Percentiles rank a stretch among this genome's conserved stretches.
phyloP scores from a whole-genome alignment of 2,797 vertebrate genomes.

The Alfaro cultratus region DNA sequence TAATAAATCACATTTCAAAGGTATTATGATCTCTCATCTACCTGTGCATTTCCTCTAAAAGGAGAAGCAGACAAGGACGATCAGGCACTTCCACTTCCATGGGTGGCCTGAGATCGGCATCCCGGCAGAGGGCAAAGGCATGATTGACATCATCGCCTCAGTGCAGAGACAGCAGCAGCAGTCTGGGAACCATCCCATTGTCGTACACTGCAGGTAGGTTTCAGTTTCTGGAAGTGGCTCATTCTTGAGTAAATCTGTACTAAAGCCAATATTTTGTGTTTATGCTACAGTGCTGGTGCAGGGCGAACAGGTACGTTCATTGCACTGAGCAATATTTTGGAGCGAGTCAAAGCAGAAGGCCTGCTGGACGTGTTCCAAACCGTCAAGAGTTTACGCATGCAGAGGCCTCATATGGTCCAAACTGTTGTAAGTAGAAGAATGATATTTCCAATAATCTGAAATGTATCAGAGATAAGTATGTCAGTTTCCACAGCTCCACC shows the following conservation, averaged over 20 bases:
- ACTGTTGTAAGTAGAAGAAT: slow-evolving; percentile 84
- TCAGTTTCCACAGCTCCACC: not conserved
- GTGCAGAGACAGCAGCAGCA: slow-evolving; percentile 98
- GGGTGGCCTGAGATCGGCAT: slow-evolving; percentile 98
- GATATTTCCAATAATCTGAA: not conserved
- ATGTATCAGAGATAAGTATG: not conserved
- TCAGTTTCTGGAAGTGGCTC: not conserved
- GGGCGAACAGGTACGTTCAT: slow-evolving; percentile 97
- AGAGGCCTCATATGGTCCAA: slow-evolving; percentile 99
- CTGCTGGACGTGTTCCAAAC: slow-evolving; percentile 97
- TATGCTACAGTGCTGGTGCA: slow-evolving; percentile 88
- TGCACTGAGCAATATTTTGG: slow-evolving; percentile 97
- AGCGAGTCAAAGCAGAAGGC: slow-evolving; percentile 96
- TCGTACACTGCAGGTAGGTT: slow-evolving; percentile 94
- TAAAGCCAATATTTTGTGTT: slow-evolving; percentile 13
- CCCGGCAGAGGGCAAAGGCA: slow-evolving; percentile 93
- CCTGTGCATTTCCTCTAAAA: slow-evolving; percentile 64
- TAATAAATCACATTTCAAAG: slow-evolving; percentile 52
- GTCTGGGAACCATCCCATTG: slow-evolving; percentile 95
- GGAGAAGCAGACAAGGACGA: slow-evolving; percentile 89
- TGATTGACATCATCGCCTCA: slow-evolving; percentile 96
- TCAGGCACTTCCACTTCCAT: slow-evolving; percentile 97
- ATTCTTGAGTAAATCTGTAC: not conserved
- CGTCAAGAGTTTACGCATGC: slow-evolving; percentile 98
- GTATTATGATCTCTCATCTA: slow-evolving; percentile 62